Conservation (phyloP, 2,888 invertebrate species). For the Colletes collaris region DNA sequence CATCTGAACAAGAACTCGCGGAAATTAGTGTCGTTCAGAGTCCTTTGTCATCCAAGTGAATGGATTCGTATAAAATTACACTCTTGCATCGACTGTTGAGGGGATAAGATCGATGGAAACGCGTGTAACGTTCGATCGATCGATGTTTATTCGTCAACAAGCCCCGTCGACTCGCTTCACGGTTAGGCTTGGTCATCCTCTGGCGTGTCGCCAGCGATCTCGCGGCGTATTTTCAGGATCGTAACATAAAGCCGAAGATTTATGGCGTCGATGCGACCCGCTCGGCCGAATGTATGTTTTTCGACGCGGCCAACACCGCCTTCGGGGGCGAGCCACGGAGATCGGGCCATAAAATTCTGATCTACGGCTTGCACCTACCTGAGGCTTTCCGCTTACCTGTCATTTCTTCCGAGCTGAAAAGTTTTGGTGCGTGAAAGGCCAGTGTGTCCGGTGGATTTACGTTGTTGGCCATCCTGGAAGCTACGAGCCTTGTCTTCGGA, state of each 20-base stretch:
- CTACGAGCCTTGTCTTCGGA: slow-evolving; percentile 3
- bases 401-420: slow-evolving; percentile 28
- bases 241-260: slow-evolving; percentile 75
- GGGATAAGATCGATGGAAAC: no score
- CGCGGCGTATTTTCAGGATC: slow-evolving; percentile 72
- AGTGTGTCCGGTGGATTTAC: slow-evolving; percentile 12
- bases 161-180: background rate
- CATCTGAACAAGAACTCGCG: no score
- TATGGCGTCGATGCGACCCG: slow-evolving; percentile 64
- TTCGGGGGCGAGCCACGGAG: slow-evolving; percentile 53
- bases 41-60: no score
- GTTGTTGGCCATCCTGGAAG: background rate
- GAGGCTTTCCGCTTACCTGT: slow-evolving; percentile 34
- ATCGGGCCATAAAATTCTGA: slow-evolving; percentile 69
- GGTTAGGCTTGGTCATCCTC: slow-evolving; percentile 11
- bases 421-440: slow-evolving; percentile 15
- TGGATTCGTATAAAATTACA: no score
- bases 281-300: slow-evolving; percentile 68
- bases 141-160: no score
- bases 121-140: no score
- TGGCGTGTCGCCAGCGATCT: slow-evolving; percentile 70
- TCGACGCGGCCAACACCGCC: slow-evolving; percentile 58
- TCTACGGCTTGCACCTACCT: slow-evolving; percentile 58
- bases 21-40: no score
- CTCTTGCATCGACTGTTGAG: no score